Evolutionary conservation across 2,113 vertebrate species (phyloP).

Genomic region (Forbesichthys papilliferus): DNA sequence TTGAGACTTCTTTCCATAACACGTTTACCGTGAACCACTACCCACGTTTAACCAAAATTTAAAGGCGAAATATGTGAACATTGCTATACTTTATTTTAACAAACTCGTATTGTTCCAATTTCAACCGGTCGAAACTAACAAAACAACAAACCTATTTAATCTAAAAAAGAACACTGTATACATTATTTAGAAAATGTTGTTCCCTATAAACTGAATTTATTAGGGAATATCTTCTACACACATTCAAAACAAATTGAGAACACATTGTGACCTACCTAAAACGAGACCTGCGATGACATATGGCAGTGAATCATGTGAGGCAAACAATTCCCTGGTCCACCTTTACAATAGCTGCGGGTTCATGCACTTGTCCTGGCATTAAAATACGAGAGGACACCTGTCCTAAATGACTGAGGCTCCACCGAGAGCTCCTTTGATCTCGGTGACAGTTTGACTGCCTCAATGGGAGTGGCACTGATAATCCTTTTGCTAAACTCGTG

Average conservation of each 20-base stretch:
- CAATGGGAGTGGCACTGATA: constrained; percentile 84
- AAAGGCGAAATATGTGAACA: too few relatives aligned
- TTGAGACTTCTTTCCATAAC: too few relatives aligned
- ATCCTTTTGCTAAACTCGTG: constrained; percentile 89
- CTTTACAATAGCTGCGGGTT: constrained; percentile 40
- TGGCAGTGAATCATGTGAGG: constrained; percentile 1
- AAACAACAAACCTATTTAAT: too few relatives aligned
- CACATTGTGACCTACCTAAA: neutral
- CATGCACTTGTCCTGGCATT: constrained; percentile 69
- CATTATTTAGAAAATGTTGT: too few relatives aligned
- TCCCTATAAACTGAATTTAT: too few relatives aligned
- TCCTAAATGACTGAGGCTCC: constrained; percentile 79
- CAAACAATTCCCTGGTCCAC: constrained; percentile 7
- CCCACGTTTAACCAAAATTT: neutral
- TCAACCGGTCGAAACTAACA: too few relatives aligned
- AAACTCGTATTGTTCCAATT: too few relatives aligned
- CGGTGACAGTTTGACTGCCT: constrained; percentile 85
- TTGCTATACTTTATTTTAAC: too few relatives aligned
- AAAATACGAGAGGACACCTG: constrained; percentile 78
- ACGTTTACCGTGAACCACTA: neutral
- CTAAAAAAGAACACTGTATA: too few relatives aligned
- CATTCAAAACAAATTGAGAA: neutral
- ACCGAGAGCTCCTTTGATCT: constrained; percentile 84
- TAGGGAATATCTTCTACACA: too few relatives aligned
- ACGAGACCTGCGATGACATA: constrained; percentile 8